Conservation (phyloP, 2,113 vertebrate species). For the Dromaius novaehollandiae region DNA sequence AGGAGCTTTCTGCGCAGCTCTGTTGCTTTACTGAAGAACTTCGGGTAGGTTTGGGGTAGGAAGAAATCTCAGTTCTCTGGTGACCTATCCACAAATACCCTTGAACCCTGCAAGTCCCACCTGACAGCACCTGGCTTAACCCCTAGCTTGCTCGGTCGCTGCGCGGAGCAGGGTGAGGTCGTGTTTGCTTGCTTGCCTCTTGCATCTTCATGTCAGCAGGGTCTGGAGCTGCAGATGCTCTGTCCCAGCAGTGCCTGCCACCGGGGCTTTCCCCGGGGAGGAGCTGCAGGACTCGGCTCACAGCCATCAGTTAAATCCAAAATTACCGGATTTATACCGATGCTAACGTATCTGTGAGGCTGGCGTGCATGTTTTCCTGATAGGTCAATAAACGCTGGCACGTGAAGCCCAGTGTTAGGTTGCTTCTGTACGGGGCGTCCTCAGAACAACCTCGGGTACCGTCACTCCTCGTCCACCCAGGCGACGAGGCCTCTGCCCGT, state of each 20-base stretch:
- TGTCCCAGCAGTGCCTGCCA: background rate
- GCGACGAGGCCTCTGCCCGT: background rate
- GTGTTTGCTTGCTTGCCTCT: background rate
- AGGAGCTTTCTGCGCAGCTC: background rate
- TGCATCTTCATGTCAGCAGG: background rate
- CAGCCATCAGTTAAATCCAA: background rate
- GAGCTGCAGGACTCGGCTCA: background rate
- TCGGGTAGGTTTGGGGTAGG: background rate
- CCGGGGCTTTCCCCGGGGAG: background rate
- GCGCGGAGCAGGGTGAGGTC: fast-evolving
- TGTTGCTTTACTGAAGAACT: background rate
- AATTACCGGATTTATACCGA: constrained; percentile 25
- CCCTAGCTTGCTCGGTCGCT: fast-evolving
- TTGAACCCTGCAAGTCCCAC: background rate
- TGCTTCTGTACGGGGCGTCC: background rate
- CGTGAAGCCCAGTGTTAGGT: background rate
- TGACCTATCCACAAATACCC: background rate
- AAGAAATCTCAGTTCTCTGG: background rate
- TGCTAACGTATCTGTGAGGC: background rate
- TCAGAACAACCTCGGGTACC: background rate
- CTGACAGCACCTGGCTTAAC: fast-evolving
- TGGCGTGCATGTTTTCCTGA: background rate
- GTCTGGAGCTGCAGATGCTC: background rate
- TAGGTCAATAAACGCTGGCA: background rate
- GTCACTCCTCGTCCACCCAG: background rate